Percentiles rank a stretch among this genome's conserved stretches.
phyloP scores from a whole-genome alignment of 2,797 vertebrate species.

The Menidia menidia region DNA sequence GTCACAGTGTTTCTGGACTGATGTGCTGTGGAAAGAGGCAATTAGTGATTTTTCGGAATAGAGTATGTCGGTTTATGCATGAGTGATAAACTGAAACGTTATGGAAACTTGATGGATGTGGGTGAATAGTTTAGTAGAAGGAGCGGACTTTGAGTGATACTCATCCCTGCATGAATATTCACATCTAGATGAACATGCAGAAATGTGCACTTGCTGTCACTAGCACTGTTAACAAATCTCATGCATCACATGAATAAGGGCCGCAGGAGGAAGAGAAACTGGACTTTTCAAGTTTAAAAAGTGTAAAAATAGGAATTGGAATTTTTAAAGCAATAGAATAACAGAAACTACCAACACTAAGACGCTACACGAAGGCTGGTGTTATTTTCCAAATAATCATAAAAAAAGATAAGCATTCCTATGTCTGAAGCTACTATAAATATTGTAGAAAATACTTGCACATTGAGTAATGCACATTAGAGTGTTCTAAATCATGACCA shows the following conservation, averaged over 20 bases:
- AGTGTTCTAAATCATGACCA: constrained; percentile 37
- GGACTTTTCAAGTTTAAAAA: background rate
- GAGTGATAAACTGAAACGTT: too few relatives aligned
- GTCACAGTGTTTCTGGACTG: too few relatives aligned
- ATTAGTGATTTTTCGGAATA: too few relatives aligned
- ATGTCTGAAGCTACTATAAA: background rate
- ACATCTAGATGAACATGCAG: background rate
- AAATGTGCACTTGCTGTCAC: background rate
- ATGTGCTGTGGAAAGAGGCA: too few relatives aligned
- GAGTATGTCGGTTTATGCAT: too few relatives aligned
- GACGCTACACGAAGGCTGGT: background rate
- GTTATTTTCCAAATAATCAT: background rate
- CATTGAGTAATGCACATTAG: constrained; percentile 14
- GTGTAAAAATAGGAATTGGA: background rate
- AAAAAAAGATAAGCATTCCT: background rate
- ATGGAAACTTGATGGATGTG: too few relatives aligned
- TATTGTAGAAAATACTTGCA: background rate
- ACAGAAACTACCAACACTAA: background rate
- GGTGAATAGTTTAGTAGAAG: too few relatives aligned
- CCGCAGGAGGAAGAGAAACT: background rate
- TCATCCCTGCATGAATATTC: too few relatives aligned
- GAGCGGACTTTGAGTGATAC: too few relatives aligned
- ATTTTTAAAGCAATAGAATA: background rate
- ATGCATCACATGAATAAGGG: background rate
- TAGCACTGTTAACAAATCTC: background rate